Base-by-base conservation (phyloP, 2,888 invertebrate genomes). In the Colletes collaris region DNA sequence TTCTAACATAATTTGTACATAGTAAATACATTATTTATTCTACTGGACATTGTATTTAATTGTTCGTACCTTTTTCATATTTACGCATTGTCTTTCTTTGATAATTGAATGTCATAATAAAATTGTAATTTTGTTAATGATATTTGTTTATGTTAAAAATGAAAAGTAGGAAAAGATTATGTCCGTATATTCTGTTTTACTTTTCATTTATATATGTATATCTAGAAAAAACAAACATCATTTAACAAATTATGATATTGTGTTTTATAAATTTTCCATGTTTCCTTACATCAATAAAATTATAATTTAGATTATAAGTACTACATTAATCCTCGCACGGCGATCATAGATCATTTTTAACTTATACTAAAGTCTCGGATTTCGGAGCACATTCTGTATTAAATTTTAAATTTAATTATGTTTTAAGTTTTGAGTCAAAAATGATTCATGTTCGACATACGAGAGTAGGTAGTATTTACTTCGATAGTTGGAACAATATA, bases 181-280 rank as follows among this genome's bases (percentile, higher is more conserved):
- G 44, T 46, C 3, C 10, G 8, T 46, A 60, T 49, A 62, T 58
- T 37, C 44, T 64, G 27, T 63, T 50, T 56, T 67, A 40, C 77
- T 85, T 84, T 86, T 87, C 68, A 84, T 70, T 87, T 79, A 65
- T 84, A 86, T 84, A 3, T 10, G 84, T 83, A 75, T 91, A 87
- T 86, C 74, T 82, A 67, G 60, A 72, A 66, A 27, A 60, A 35
- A 59, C n/a, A 66, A 44, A 67, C 35, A 50, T 65, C 6, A 62
- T 70, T 62, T 53, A 70, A 70, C 50, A 67, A 73, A 73, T 63
- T 79, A 76, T 86, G 68, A 76, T 76, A 71, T 72, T 72, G 69
- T 79, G 44, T 44, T 56, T 50, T 60, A 65, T 62, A 60, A 58
- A 71, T 49, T 49, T 11, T 53, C 46, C 5, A 56, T 50, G 27